Evolutionary conservation across 1,140 invertebrate species (phyloP).

Genomic region (Laupala kohalensis): DNA sequence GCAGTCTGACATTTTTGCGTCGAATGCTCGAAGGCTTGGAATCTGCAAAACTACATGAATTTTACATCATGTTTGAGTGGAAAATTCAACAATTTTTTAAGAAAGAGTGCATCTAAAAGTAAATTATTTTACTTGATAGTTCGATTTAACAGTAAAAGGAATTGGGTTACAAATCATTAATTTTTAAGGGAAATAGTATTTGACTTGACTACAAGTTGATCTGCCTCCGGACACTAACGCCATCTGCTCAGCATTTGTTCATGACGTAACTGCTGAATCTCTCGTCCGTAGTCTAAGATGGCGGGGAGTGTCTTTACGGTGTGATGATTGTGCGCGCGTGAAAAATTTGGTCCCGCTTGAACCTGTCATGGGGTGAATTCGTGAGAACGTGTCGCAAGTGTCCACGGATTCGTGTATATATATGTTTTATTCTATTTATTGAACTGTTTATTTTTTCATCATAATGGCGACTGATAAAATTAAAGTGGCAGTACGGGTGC

Average conservation of each 20-base stretch:
- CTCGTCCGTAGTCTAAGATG: slow-evolving; percentile 9
- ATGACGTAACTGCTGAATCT: slow-evolving; percentile 2
- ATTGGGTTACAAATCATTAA: too few species aligned
- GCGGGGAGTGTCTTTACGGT: slow-evolving; percentile 6
- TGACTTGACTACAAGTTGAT: too few species aligned
- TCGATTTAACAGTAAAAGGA: too few species aligned
- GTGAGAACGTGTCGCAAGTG: slow-evolving; percentile 5
- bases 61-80: too few species aligned
- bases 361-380: slow-evolving; percentile 18
- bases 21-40: too few species aligned
- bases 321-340: slow-evolving; percentile 7
- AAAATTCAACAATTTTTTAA: too few species aligned
- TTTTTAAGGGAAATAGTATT: too few species aligned
- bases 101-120: too few species aligned
- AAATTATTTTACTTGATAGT: too few species aligned
- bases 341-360: slow-evolving; percentile 5
- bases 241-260: slow-evolving; percentile 11
- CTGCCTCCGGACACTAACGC: slow-evolving; percentile 10
- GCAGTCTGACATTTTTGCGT: neutral
- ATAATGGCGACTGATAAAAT: slow-evolving; percentile 81
- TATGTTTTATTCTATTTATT: slow-evolving; percentile 2
- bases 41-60: too few species aligned
- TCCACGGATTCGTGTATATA: slow-evolving; percentile 9
- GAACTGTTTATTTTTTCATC: neutral
- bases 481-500: slow-evolving; percentile 89